Evolutionary conservation across 2,888 invertebrate genomes (phyloP), one percentile per base, ranked within the genome.

Genomic region (Drosophila kambysellisi): DNA sequence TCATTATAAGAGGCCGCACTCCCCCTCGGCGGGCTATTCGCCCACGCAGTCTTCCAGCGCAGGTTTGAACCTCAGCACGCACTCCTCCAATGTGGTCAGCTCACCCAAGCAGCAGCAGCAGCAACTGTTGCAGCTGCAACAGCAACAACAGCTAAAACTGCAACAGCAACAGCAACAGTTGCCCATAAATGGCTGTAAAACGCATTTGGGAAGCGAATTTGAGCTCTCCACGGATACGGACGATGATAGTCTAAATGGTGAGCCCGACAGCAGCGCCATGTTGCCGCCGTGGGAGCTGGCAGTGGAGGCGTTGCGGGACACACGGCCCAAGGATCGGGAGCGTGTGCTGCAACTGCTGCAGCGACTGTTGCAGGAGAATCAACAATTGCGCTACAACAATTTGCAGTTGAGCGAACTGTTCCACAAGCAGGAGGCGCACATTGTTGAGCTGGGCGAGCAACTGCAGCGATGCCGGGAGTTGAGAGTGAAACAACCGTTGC

Each of bases 151-250:
- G 46, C 74, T 50, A 54, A 52, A 56, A 51, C 73, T 46, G 58
- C 52, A 56, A n/a, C 61, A 58, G 11, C 53, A 61, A 51, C 74
- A 50, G 54, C 63, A 66, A 61, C 74, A 43, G 64, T 59, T 50
- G 59, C 60, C 58, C 25, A 33, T 43, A 6, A 57, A 57, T 7
- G 39, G 48, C 52, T 46, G 37, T 64, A 67, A 39, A 69, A 61
- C 87, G 4, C 88, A 90, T 65, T 53, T 88, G 72, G 90, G 92
- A 69, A 94, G 95, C 25, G 96, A 97, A 89, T 95, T 95, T 73
- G 95, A 96, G 84, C 91, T 95, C 68, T 95, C 95, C 8, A 96
- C 96, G 3, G 97, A 97, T 89, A 96, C 96, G 8, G 95, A 96
- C 87, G 95, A 97, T 57, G 95, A 97, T 70, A 94, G 94, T 67